Evolutionary conservation across 1,140 invertebrate genomes (phyloP).

Genomic region (Ptiloglossa arizonensis): DNA sequence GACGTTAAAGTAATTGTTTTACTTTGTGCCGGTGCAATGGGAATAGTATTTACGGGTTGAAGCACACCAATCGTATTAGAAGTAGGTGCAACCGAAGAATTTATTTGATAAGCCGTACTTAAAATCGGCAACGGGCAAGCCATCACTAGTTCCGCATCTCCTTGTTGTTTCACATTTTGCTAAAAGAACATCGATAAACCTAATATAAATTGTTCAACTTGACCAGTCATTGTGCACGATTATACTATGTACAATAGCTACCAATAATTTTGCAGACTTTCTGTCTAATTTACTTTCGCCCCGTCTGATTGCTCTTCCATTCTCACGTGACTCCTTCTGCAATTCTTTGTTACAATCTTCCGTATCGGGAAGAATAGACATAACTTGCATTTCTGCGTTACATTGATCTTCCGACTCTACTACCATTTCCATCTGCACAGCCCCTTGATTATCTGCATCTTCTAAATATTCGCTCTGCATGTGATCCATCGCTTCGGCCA

Average conservation of each 20-base stretch:
- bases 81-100: constrained; percentile 21
- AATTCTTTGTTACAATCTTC: constrained; percentile 50
- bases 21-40: constrained; percentile 48
- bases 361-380: constrained; percentile 24
- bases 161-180: constrained; percentile 40
- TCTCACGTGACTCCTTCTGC: constrained; percentile 37
- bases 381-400: constrained; percentile 43
- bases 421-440: constrained; percentile 72
- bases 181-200: constrained; percentile 13
- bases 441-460: constrained; percentile 55
- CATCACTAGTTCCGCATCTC: constrained; percentile 31
- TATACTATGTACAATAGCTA: background rate
- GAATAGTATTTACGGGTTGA: constrained; percentile 47
- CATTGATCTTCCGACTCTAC: constrained; percentile 65
- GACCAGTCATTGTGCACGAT: background rate
- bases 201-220: background rate
- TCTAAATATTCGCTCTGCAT: constrained; percentile 73
- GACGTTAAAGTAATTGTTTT: constrained; percentile 67
- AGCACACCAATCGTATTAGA: constrained; percentile 39
- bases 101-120: constrained; percentile 55
- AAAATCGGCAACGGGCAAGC: constrained; percentile 44
- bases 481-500: constrained; percentile 75
- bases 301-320: constrained; percentile 11
- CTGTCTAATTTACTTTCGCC: background rate
- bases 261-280: constrained; percentile 31